A percentile compares a stretch with the other conserved stretches of the same genome.
Evolutionary conservation across 2,113 vertebrate genomes (phyloP).

Genomic region (Myrmecobius fasciatus): DNA sequence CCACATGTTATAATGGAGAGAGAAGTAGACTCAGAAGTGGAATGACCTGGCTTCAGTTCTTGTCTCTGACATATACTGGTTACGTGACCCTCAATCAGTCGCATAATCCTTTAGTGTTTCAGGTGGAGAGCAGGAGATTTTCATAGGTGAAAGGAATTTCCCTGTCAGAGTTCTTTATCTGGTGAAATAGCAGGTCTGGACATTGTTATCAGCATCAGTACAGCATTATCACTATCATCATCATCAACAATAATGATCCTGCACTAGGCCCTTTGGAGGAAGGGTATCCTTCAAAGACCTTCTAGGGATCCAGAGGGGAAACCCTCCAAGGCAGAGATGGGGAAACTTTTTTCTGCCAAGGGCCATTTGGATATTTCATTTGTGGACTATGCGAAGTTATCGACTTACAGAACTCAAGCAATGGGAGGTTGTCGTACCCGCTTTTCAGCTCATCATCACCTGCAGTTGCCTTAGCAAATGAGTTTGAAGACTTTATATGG

Average conservation of each 20-base stretch:
- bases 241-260: not conserved
- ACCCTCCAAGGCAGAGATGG: no score
- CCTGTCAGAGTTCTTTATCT: not conserved
- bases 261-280: not conserved
- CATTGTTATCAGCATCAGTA: no score
- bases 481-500: no score
- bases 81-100: not conserved
- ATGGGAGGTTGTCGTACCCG: no score
- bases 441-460: no score
- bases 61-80: not conserved
- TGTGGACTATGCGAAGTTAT: no score
- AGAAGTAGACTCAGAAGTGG: not conserved
- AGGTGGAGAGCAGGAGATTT: not conserved
- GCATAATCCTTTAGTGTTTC: not conserved
- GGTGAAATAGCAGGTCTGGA: not conserved
- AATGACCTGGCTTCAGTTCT: not conserved
- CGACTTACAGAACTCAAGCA: no score
- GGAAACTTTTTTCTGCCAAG: no score
- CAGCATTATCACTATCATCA: not conserved
- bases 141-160: not conserved
- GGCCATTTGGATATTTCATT: no score
- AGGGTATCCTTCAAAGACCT: no score
- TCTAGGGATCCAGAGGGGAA: no score
- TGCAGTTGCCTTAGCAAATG: no score
- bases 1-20: not conserved